These are phyloP conservation scores for Mythimna ferrago DNA, from an alignment of 2,888 invertebrate species.

Conservation along the genomic window DNA sequence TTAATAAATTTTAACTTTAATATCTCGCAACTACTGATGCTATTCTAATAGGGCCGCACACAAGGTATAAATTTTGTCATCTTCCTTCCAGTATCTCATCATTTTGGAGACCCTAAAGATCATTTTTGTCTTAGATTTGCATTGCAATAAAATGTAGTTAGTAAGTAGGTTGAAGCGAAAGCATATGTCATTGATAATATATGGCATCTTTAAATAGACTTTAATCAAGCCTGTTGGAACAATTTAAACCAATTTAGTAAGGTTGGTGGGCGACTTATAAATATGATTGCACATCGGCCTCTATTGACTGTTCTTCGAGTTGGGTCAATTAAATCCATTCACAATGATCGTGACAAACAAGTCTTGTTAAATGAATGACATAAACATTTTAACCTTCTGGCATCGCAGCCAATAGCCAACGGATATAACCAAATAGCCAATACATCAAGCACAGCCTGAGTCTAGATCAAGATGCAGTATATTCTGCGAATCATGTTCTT, in stretches of 20 bases:
- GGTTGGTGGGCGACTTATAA: slow-evolving; percentile 77
- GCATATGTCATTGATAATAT: slow-evolving; percentile 62
- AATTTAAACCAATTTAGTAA: slow-evolving; percentile 83
- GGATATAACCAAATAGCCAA: neutral
- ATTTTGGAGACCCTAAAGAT: neutral
- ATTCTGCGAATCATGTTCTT: slow-evolving; percentile 19
- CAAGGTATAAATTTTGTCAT: neutral
- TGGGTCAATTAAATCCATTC: slow-evolving; percentile 76
- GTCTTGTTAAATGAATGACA: slow-evolving; percentile 45
- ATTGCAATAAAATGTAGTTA: slow-evolving; percentile 22
- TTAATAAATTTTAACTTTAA: neutral
- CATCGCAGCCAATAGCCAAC: neutral
- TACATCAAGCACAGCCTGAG: slow-evolving; percentile 1
- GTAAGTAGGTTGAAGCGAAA: slow-evolving; percentile 40
- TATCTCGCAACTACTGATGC: neutral
- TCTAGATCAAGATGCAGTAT: slow-evolving; percentile 8
- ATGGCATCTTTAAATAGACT: slow-evolving; percentile 75
- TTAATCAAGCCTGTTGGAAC: slow-evolving; percentile 82
- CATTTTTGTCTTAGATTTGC: neutral
- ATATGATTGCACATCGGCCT: slow-evolving; percentile 73
- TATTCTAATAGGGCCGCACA: slow-evolving; percentile 15
- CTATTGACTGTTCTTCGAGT: slow-evolving; percentile 72
- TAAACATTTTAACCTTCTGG: slow-evolving; percentile 53
- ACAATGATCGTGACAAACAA: slow-evolving; percentile 48
- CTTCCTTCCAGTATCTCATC: neutral